Evolutionary conservation across 2,113 vertebrate genomes (phyloP), one percentile per base, ranked within the genome.

Genomic region (Microcebus murinus): DNA sequence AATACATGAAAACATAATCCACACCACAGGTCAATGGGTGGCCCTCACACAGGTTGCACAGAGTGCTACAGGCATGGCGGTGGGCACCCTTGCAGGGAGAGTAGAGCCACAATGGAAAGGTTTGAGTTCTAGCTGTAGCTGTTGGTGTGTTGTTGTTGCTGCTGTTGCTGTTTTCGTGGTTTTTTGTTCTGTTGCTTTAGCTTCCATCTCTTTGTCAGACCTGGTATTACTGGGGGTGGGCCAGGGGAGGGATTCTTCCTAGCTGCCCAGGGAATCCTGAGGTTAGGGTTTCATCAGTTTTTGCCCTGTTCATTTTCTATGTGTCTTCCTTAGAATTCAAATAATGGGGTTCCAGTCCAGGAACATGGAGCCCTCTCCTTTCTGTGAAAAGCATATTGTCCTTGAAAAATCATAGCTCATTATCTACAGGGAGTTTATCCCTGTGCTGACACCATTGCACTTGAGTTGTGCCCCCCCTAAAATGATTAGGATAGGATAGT

Each of bases 11-110:
- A 90, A 70, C 36, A 50, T 6, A 42, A 13, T 18, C 50, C 29
- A 55, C 8, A 8, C 23, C 29, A 11, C 45, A 17, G 15, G 42
- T 79, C 2, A 90, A 18, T n/a, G 29, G 68, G 21, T 67, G 42
- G 27, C 17, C 73, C 48, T 52, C 55, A 45, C 82, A 31, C 8
- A 6, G 25, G 61, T 31, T 25, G 31, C 55, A 17, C 1, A 2
- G 48, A 27, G 25, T 8, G n/a, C 79, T 20, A 1, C 1, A 50
- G 18, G 12, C 55, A 15, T 0, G 0, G 34, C 6, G 8, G 23
- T 15, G 21, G 77, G 13, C 3, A 0, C 21, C 34, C 4, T 0
- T 1, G 4, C 25, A 52, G 50, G n/a, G 17, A 27, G 5, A 9
- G 14, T 15, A 3, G 11, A n/a, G 21, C 2, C 4, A 3, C 8